Base-by-base conservation (phyloP, 2,113 vertebrate genomes). In the Engystomops pustulosus region DNA sequence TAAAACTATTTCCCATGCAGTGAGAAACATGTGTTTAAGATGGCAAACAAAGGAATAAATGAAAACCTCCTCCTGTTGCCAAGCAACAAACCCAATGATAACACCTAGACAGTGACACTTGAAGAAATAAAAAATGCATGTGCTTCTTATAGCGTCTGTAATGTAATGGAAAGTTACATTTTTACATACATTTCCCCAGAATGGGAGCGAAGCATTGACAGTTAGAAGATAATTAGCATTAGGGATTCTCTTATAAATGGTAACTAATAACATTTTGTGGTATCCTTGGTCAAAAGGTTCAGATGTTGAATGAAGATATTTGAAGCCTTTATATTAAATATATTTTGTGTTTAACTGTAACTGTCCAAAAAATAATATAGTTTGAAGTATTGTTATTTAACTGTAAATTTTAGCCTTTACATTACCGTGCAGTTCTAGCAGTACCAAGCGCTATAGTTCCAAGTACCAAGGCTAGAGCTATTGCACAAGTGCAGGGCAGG, bases 21-120 rank as follows among this genome's bases (percentile, higher is more conserved):
- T 3, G 45, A 30, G 7, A 49, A 47, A 74, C 25, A 72, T 47
- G 44, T 47, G 25, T 74, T 30, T 74, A 49, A 72, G 38, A 47
- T 47, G 45, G 11, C 38, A 72, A 72, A 44, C 69, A 72, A 72
- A 74, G 25, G 41, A 47, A 74, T 49, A 74, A 49, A 49, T 74
- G 70, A 74, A 27, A 74, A 23, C 25, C 55, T 23, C n/a, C 15
- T 60, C 32, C 34, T 7, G 75, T 78, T 78, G 75, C 75, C 45
- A 60, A 60, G 75, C 53, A 78, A 78, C 75, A 60, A 60, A 60
- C 36, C 75, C 10, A 78, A 38, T 60, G 51, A 78, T 78, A 58
- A 60, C 53, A 58, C 53, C 51, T 78, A 78, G 51, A 78, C 20
- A 77, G 53, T 78, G 51, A 78, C 75, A 78, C 20, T 78, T 9